These are phyloP conservation scores for Yponomeuta plumbellus DNA, from an alignment of 2,888 invertebrate species.

Conservation along the genomic window DNA sequence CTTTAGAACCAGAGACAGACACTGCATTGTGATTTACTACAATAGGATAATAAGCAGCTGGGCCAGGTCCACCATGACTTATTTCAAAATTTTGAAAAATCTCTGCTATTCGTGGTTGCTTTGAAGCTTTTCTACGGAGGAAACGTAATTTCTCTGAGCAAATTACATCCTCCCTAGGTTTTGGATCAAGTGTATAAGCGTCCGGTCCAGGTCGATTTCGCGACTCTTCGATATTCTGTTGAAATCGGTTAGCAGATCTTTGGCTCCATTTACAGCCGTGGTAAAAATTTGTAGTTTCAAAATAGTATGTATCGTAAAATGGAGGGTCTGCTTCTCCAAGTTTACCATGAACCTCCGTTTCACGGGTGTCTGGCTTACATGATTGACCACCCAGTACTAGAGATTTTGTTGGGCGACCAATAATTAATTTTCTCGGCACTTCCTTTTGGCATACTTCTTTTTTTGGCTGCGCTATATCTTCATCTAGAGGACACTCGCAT, in stretches of 20 bases:
- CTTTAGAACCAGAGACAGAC: constrained; percentile 41
- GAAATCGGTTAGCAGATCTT: constrained; percentile 38
- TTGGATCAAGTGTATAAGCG: constrained; percentile 39
- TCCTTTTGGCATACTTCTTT: constrained; percentile 43
- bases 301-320: constrained; percentile 47
- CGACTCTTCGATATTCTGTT: constrained; percentile 25
- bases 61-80: constrained; percentile 48
- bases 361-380: constrained; percentile 35
- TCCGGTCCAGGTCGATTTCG: constrained; percentile 48
- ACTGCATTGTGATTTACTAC: constrained; percentile 37
- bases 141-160: constrained; percentile 50
- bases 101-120: constrained; percentile 55
- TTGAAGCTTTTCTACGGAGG: constrained; percentile 44
- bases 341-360: constrained; percentile 11
- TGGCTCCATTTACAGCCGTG: constrained; percentile 64
- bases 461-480: constrained; percentile 24
- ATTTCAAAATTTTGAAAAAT: constrained; percentile 46
- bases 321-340: constrained; percentile 29
- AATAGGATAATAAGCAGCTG: constrained; percentile 46
- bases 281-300: constrained; percentile 49
- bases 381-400: constrained; percentile 34
- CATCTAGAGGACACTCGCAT: constrained; percentile 45
- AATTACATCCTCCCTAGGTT: constrained; percentile 31
- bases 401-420: constrained; percentile 40
- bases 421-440: constrained; percentile 40